Base-by-base conservation (phyloP, 1,140 invertebrate genomes). In the Papilio dardanus region DNA sequence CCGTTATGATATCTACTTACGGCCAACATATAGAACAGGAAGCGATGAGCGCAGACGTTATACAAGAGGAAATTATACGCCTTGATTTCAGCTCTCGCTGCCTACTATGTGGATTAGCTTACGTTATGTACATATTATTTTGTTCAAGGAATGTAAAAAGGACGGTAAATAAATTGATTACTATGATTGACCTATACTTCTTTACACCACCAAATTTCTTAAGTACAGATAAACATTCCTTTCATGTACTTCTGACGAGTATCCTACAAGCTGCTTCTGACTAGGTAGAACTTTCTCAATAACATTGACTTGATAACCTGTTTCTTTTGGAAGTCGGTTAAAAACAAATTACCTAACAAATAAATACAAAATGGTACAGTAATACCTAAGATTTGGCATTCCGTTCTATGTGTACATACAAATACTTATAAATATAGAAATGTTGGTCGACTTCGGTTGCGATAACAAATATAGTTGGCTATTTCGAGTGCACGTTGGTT, bases 381-480 rank as follows among this genome's bases (percentile, higher is more conserved):
- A n/a, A n/a, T n/a, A n/a, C n/a, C n/a, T n/a, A n/a, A n/a, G n/a
- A n/a, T n/a, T n/a, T n/a, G n/a, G n/a, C n/a, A n/a, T n/a, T n/a
- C n/a, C n/a, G n/a, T n/a, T n/a, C n/a, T n/a, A 16, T 46, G n/a
- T 19, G 5, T n/a, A 46, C 12, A n/a, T 16, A 14, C 3, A 46
- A n/a, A 3, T 46, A 46, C n/a, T 16, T 28, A 58, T 58, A 1
- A 30, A 58, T 28, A 12, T 58, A 58, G 21, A 58, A 28, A 58
- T 24, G 54, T 58, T 58, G 54, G 21, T 58, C 30, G 14, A 37
- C 12, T 37, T 68, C 0, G 21, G 37, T 14, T 54, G 35, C 42
- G 58, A 42, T 65, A 74, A 85, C 83, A 84, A 85, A 83, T 87
- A 86, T 84, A 88, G 86, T 89, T 85, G 71, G 30, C 46, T 58